A percentile compares a stretch with the other conserved stretches of the same genome.
These are phyloP conservation scores for Chloroclystis v-ata DNA, from an alignment of 2,888 invertebrate species.

Conservation along the genomic window DNA sequence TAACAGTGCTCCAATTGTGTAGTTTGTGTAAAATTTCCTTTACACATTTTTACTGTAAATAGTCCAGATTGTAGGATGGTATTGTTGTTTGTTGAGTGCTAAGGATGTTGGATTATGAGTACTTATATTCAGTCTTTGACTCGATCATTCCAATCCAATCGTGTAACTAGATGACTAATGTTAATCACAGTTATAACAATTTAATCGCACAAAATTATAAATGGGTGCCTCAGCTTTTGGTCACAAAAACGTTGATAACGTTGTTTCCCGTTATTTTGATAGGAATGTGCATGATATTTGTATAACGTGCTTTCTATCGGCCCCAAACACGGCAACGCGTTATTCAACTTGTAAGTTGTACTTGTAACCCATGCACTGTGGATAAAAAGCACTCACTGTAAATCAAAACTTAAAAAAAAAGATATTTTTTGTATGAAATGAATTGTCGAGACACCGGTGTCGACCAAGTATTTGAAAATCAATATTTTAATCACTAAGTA, in stretches of 20 bases:
- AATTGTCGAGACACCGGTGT: conserved; percentile 31
- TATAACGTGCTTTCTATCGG: not conserved
- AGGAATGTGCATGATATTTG: conserved; percentile 10
- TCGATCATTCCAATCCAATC: conserved; percentile 63
- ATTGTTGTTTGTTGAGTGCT: conserved; percentile 50
- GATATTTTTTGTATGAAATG: conserved; percentile 32
- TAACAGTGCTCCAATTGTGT: conserved; percentile 34
- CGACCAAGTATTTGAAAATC: conserved; percentile 38
- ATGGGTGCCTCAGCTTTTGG: conserved; percentile 52
- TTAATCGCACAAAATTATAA: conserved; percentile 58
- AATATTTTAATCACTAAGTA: conserved; percentile 35
- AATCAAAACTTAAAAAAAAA: conserved; percentile 25
- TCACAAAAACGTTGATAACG: conserved; percentile 50
- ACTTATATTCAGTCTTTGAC: conserved; percentile 40
- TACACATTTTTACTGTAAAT: conserved; percentile 52
- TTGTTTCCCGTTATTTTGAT: conserved; percentile 22
- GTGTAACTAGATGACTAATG: conserved; percentile 31
- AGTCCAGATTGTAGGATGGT: conserved; percentile 49
- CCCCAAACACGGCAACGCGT: conserved; percentile 30
- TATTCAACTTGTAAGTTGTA: conserved; percentile 26
- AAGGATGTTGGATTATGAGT: conserved; percentile 48
- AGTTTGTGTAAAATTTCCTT: conserved; percentile 44
- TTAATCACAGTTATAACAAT: conserved; percentile 38
- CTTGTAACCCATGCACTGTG: conserved; percentile 56
- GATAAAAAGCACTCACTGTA: conserved; percentile 52